Base-by-base conservation (phyloP, 2,113 vertebrate species). In the Dasyprocta punctata region DNA sequence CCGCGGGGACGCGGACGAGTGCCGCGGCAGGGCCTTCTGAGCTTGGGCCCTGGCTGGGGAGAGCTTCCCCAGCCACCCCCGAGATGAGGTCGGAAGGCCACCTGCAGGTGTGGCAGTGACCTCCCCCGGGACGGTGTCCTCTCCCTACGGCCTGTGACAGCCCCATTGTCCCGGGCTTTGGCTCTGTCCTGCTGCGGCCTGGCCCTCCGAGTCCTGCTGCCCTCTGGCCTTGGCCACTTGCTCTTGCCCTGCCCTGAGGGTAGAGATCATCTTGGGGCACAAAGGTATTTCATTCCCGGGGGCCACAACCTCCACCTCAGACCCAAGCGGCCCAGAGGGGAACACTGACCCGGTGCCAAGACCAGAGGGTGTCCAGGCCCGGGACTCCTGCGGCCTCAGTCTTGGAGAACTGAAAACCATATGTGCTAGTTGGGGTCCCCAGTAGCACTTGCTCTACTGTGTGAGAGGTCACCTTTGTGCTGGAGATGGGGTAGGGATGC, bases 271-370 rank as follows among this genome's bases (percentile, higher is more conserved):
- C n/a, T 41, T 24, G 13, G 44, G 38, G 65, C 63, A 49, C 30
- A n/a, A 33, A 30, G 26, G 41, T 65, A 54, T 26, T 16, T 73
- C 41, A 9, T 9, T 17, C 38, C 69, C 9, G 7, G 17, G 4
- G 69, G n/a, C 69, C n/a, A 73, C n/a, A 22, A 11, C 7, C 24
- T n/a, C 38, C 22, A 60, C 5, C 38, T 73, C 41, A 22, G 30
- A 75, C 38, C 7, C 82, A 82, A 52, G 28, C 14, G 19, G 30
- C 6, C n/a, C n/a, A n/a, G n/a, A n/a, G n/a, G n/a, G n/a, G n/a
- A n/a, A n/a, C n/a, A n/a, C n/a, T 52, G n/a, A 5, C 7, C 7
- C 30, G 17, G 9, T 33, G 3, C 58, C 60, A 7, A 2, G 7
- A 3, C 5, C 3, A 36, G 71, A 44, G 22, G 22, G 36, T 38